Base-by-base conservation (phyloP, 2,113 vertebrate genomes). In the Ploceus nigricollis region DNA sequence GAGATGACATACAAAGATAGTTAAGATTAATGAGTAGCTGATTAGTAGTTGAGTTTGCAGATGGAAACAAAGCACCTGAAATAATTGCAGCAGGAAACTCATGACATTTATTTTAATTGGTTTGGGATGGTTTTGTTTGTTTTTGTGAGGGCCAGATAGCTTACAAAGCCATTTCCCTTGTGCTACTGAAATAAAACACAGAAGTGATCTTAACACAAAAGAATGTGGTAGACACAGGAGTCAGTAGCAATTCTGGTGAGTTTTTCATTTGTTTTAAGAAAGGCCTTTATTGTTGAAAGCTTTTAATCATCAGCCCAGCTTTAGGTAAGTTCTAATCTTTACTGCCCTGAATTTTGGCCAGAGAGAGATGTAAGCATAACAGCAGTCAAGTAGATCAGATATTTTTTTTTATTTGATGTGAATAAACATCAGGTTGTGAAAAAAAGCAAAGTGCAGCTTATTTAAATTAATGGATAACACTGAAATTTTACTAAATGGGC, bases 11-110 rank as follows among this genome's bases (percentile, higher is more conserved):
- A 76, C 70, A 83, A 58, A 89, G 69, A 63, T 94, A 91, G 92
- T 94, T 94, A 94, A 94, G 92, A 97, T 97, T 94, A 97, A 97
- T 80, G 94, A 96, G 42, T 50, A 24, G 70, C 60, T 93, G 93
- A 92, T 96, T 91, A 95, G 81, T 39, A 83, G 70, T 9, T 78
- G 75, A 86, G 40, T 82, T 85, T 1, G 0, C 66, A 78, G 89
- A 90, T 94, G 91, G 95, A 96, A 95, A 95, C 87, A 92, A 95
- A 91, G 35, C 60, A 82, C 89, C 89, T 72, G 93, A 94, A 96
- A 95, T 92, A 96, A 97, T 83, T 94, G 60, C 70, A 83, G 48
- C 60, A 89, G 87, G 50, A 96, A 95, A 73, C 68, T 69, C 39
- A 48, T 85, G 63, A 72, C 27, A 88, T 81, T 66, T 80, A 57